Percentiles rank a stretch among this genome's conserved stretches.
Conservation (phyloP, 2,888 invertebrate species). For the Pharmacophagus antenor region DNA sequence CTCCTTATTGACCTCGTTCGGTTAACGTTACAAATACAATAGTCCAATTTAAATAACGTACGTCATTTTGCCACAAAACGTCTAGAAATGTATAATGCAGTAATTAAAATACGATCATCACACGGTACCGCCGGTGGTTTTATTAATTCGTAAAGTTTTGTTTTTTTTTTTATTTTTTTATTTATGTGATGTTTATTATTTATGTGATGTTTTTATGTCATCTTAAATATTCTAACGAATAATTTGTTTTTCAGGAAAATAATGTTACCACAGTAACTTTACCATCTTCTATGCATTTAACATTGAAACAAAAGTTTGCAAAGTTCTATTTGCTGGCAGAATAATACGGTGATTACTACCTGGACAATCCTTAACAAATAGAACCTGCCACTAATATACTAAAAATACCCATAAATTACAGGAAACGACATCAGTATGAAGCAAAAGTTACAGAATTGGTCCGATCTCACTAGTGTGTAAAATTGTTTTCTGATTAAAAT, state of each 20-base stretch:
- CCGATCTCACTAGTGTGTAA: no score
- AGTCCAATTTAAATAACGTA: constrained; percentile 51
- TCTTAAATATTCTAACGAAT: no score
- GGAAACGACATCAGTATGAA: neutral
- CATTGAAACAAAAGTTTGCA: neutral
- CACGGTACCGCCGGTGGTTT: neutral
- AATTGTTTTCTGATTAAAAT: neutral
- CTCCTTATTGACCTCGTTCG: constrained; percentile 64
- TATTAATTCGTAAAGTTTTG: neutral
- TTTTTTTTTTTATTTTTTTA: neutral
- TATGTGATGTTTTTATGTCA: no score
- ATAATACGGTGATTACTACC: neutral
- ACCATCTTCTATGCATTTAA: neutral
- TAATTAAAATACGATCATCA: neutral
- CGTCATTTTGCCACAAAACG: constrained; percentile 32
- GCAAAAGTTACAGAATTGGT: neutral
- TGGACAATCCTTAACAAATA: no score
- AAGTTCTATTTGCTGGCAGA: neutral
- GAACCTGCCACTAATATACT: neutral
- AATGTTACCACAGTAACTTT: neutral
- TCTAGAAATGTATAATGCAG: neutral
- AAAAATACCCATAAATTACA: no score
- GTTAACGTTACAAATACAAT: constrained; percentile 58
- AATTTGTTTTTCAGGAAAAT: no score
- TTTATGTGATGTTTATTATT: no score